These are phyloP conservation scores for Chauna torquata DNA, from an alignment of 2,113 vertebrate genomes.

Conservation along the genomic window DNA sequence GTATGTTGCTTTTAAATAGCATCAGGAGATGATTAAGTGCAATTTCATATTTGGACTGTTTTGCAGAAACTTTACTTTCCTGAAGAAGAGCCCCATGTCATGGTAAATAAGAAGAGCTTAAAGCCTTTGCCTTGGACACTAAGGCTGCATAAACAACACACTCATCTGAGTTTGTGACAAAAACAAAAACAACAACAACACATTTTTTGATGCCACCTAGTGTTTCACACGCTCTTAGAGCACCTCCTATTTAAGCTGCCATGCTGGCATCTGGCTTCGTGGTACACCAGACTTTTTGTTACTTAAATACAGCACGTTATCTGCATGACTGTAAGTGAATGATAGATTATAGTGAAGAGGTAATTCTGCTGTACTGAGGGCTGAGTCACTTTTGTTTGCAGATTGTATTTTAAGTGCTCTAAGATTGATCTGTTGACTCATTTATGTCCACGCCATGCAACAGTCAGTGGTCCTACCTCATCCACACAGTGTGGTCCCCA, in stretches of 20 bases:
- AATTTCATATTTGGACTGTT: not conserved
- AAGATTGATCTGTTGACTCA: not conserved
- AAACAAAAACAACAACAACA: not conserved
- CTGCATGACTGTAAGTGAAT: not conserved
- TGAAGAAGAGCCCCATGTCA: not conserved
- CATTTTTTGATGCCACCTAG: not conserved
- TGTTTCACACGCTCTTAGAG: not conserved
- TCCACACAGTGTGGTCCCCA: not conserved
- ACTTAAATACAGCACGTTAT: not conserved
- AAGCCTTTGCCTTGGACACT: not conserved
- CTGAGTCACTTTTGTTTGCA: slow-evolving; percentile 43
- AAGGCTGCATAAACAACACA: not conserved
- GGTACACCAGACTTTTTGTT: slow-evolving; percentile 10
- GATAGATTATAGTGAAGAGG: slow-evolving; percentile 1
- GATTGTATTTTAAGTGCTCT: not conserved
- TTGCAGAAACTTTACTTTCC: not conserved
- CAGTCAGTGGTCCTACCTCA: not conserved
- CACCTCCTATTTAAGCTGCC: not conserved
- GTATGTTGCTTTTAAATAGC: not conserved
- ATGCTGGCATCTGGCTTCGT: slow-evolving; percentile 3
- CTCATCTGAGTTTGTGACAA: not conserved
- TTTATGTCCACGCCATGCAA: not conserved
- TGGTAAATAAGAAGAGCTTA: not conserved
- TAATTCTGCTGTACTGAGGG: not conserved
- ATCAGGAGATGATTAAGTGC: not conserved